Conservation (phyloP, 2,113 vertebrate genomes). For the Daubentonia madagascariensis region DNA sequence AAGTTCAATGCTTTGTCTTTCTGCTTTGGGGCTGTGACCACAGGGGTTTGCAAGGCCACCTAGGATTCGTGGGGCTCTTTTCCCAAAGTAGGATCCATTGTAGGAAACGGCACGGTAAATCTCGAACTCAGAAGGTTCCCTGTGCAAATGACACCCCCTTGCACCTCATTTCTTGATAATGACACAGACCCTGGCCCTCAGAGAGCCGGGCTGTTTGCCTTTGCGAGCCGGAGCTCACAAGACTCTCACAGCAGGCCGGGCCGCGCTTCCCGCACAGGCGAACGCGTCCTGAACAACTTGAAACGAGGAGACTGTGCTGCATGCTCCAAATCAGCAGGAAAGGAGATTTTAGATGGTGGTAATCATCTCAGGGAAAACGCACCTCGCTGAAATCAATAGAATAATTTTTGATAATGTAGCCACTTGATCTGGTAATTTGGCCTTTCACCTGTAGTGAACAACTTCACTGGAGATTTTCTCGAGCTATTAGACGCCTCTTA, state of each 20-base stretch:
- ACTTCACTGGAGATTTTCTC: constrained; percentile 74
- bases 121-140: neutral
- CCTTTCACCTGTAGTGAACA: constrained; percentile 75
- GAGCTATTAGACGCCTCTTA: constrained; percentile 69
- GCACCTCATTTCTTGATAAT: neutral
- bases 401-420: constrained; percentile 80
- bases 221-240: neutral
- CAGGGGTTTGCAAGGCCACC: neutral
- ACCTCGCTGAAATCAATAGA: constrained; percentile 79
- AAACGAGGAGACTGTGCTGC: neutral
- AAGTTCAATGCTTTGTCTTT: neutral
- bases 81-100: neutral
- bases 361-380: constrained; percentile 70
- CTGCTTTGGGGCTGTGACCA: neutral
- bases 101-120: neutral
- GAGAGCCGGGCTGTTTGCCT: neutral
- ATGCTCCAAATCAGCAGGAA: constrained; percentile 73
- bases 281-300: neutral
- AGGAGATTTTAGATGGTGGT: constrained; percentile 69
- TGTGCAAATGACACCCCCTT: neutral
- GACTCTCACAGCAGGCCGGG: neutral
- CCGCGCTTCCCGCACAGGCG: fast-evolving
- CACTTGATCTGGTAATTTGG: constrained; percentile 80
- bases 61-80: fast-evolving
- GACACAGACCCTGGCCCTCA: neutral